These are phyloP conservation scores for Paramuricea clavata DNA, from an alignment of 92 coral and sea anemone genomes.

Conservation along the genomic window DNA sequence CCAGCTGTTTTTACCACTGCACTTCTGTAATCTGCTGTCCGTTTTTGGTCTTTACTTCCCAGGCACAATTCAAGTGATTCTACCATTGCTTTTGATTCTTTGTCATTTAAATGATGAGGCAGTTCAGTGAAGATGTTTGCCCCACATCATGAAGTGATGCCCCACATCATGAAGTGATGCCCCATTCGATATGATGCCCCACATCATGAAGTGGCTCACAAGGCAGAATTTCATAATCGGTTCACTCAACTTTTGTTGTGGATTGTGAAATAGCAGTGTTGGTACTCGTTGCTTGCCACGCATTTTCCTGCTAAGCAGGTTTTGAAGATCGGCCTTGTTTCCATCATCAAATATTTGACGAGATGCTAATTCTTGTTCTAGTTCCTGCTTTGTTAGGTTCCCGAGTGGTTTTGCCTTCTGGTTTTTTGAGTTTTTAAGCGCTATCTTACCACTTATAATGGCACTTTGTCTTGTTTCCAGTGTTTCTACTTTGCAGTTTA, in stretches of 20 bases:
- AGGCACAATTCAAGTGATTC: slow-evolving; percentile 46
- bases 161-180: not conserved
- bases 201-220: not conserved
- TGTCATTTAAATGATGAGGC: slow-evolving; percentile 30
- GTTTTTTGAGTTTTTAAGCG: not conserved
- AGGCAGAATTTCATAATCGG: slow-evolving; percentile 57
- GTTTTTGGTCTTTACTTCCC: slow-evolving; percentile 49
- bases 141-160: slow-evolving; percentile 62
- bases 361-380: slow-evolving; percentile 13
- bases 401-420: not conserved
- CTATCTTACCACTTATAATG: not conserved
- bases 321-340: slow-evolving; percentile 52
- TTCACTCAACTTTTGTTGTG: slow-evolving; percentile 49
- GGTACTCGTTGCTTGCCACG: slow-evolving; percentile 46
- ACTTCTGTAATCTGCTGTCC: slow-evolving; percentile 51
- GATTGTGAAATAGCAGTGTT: slow-evolving; percentile 40
- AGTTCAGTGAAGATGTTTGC: slow-evolving; percentile 45
- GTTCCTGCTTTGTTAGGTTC: not conserved
- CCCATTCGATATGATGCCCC: too few relatives aligned
- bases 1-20: slow-evolving; percentile 44
- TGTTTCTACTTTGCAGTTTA: slow-evolving; percentile 34
- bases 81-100: slow-evolving; percentile 29
- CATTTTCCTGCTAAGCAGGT: slow-evolving; percentile 16
- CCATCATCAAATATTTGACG: slow-evolving; percentile 50
- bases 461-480: not conserved